Base-by-base conservation (phyloP, 2,113 vertebrate species). In the Ornithorhynchus anatinus region DNA sequence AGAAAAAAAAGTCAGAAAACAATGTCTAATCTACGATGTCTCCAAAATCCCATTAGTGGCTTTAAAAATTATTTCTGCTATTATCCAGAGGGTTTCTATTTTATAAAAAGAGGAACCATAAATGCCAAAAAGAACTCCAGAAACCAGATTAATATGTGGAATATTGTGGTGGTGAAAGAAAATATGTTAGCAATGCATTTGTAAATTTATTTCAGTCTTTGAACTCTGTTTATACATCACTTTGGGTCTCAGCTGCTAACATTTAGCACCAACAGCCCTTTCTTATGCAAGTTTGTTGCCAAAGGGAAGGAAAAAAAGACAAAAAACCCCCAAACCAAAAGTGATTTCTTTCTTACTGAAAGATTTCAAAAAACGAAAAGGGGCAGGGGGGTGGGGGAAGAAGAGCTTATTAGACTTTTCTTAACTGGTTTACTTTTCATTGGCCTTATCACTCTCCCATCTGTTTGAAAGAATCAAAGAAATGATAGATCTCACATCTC, bases 161-260 rank as follows among this genome's bases (percentile, higher is more conserved):
- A 51, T 58, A 40, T 8, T 48, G 27, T 27, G 62, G 39, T 63
- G 56, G 63, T 82, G 66, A 80, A 85, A 83, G 75, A 81, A 88
- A 79, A 48, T 81, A 69, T 59, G 71, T 35, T 73, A 40, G 47
- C 27, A 85, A 77, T 74, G 74, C 15, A 10, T 75, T 75, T 79
- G 79, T 65, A 72, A 67, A 69, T 77, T 71, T 70, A 68, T 84
- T 88, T 88, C 70, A 79, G 54, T 27, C 75, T 90, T 82, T 89
- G 85, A 90, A 88, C 80, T 86, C 57, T 80, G 66, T 50, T 83
- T 88, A 61, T 27, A 71, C 61, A 72, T 77, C 75, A 75, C 61
- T 40, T 16, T 82, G 79, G 84, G 80, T 72, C 59, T 82, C 63
- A 77, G 72, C 33, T 83, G 61, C 56, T 68, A 83, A 54, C 51